Evolutionary conservation across 2,797 vertebrate species (phyloP).

Genomic region (Hylomyscus alleni): DNA sequence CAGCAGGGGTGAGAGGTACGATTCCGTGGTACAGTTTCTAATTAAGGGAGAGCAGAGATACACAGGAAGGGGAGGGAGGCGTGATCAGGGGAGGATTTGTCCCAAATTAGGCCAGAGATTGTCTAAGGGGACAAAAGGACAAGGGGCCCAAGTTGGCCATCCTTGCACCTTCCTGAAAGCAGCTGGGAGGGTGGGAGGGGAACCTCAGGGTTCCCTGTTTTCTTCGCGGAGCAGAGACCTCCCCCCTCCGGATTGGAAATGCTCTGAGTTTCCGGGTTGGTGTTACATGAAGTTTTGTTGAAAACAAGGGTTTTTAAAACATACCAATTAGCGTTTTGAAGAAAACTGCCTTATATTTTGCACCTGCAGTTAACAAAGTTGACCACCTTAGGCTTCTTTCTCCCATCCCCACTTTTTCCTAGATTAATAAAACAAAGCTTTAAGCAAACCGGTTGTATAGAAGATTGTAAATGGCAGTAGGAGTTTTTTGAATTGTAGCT

Average conservation of each 20-base stretch:
- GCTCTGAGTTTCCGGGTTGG: conserved; percentile 20
- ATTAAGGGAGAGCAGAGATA: conserved; percentile 35
- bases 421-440: conserved; percentile 67
- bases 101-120: conserved; percentile 71
- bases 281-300: conserved; percentile 34
- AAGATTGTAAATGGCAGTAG: conserved; percentile 48
- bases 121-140: conserved; percentile 74
- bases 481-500: conserved; percentile 71
- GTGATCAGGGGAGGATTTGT: conserved; percentile 37
- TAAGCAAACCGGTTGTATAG: not conserved
- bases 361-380: conserved; percentile 61
- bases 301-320: not conserved
- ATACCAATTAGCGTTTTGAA: conserved; percentile 2
- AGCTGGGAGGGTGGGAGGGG: conserved; percentile 79
- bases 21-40: conserved; percentile 59
- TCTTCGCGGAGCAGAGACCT: conserved; percentile 61
- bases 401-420: not conserved
- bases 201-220: conserved; percentile 71
- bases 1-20: not conserved
- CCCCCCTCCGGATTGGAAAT: not conserved
- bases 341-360: conserved; percentile 52
- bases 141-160: conserved; percentile 84
- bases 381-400: not conserved
- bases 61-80: conserved; percentile 25
- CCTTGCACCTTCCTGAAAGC: conserved; percentile 72